These are phyloP conservation scores for Zaprionus capensis DNA, from an alignment of 1,140 invertebrate species.

Conservation along the genomic window DNA sequence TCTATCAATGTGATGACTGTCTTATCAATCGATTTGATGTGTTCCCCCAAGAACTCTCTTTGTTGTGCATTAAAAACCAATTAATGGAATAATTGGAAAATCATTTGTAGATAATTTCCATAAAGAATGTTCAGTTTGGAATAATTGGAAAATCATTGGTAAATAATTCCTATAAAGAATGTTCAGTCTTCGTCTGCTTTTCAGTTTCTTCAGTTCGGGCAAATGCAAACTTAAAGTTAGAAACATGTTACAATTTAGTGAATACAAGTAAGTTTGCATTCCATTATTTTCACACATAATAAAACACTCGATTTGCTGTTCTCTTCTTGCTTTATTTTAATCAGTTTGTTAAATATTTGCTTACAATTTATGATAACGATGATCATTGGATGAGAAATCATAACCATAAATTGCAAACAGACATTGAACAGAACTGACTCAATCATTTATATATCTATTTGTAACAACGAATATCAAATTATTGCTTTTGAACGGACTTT, in stretches of 20 bases:
- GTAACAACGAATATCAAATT: slow-evolving; percentile 79
- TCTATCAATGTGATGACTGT: slow-evolving; percentile 64
- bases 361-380: slow-evolving; percentile 25
- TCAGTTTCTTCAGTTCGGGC: too few relatives aligned
- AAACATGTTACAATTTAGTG: background rate
- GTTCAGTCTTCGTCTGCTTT: background rate
- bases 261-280: background rate
- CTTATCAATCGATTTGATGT: slow-evolving; percentile 50
- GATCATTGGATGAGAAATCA: slow-evolving; percentile 12
- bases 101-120: slow-evolving; percentile 6
- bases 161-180: background rate
- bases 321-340: slow-evolving; percentile 71
- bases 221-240: too few relatives aligned
- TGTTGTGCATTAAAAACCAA: slow-evolving; percentile 63
- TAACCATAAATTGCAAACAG: slow-evolving; percentile 16
- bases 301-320: slow-evolving; percentile 22
- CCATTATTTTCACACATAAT: background rate
- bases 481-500: slow-evolving; percentile 70
- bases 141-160: slow-evolving; percentile 46
- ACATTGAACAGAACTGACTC: slow-evolving; percentile 18
- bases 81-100: slow-evolving; percentile 52
- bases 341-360: slow-evolving; percentile 19
- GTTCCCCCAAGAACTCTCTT: background rate
- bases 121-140: background rate
- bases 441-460: slow-evolving; percentile 47